phyloP scores from a whole-genome alignment of 2,797 vertebrate species.

The Rhinoraja longicauda region DNA sequence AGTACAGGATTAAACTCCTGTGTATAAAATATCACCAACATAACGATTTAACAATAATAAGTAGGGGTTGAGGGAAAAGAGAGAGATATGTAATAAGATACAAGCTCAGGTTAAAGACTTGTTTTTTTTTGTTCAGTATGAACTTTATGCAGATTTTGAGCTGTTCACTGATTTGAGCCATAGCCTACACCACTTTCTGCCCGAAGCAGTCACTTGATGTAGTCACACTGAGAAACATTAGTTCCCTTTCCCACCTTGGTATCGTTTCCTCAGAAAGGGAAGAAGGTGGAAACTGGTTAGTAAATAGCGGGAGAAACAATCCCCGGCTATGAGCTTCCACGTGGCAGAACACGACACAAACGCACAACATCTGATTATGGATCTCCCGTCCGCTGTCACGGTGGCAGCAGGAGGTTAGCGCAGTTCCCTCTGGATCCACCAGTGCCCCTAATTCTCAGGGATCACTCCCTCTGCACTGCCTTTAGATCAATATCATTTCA shows the following conservation, averaged over 20 bases:
- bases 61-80: not conserved
- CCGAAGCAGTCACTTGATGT: not conserved
- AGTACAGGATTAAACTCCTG: not conserved
- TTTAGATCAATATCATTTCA: not conserved
- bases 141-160: not conserved
- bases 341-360: not conserved
- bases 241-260: not conserved
- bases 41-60: not conserved
- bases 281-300: not conserved
- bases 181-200: not conserved
- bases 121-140: not conserved
- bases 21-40: not conserved
- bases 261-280: not conserved
- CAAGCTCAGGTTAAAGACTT: not conserved
- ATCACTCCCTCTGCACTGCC: not conserved
- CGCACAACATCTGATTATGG: not conserved
- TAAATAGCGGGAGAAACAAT: not conserved
- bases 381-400: not conserved
- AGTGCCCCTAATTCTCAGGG: not conserved
- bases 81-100: not conserved
- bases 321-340: not conserved
- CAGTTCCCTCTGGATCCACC: not conserved
- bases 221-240: not conserved
- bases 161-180: not conserved
- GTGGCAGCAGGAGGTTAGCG: not conserved